phyloP scores from a whole-genome alignment of 35 echinoderm and acorn worm genomes.

The Ptychodera flava region DNA sequence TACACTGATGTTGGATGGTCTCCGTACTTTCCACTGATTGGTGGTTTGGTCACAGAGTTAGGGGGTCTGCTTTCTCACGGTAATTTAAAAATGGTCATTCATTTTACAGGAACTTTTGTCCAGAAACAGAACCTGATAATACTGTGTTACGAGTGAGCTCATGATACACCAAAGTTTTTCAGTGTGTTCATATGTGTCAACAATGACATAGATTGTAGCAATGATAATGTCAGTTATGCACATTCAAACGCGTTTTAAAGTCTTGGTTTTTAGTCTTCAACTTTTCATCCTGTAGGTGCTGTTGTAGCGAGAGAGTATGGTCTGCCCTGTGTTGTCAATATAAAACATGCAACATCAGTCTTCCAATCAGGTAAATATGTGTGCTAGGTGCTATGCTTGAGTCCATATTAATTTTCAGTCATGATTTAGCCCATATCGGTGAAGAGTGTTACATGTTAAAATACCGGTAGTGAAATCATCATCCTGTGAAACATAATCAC shows the following conservation, averaged over 20 bases:
- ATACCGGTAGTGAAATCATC: too few relatives aligned
- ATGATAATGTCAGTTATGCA: background rate
- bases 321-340: conserved; percentile 48
- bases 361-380: conserved; percentile 42
- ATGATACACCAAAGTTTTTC: background rate
- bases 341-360: conserved; percentile 17
- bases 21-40: conserved; percentile 52
- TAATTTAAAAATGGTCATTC: background rate
- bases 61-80: conserved; percentile 51
- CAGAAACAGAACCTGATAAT: too few relatives aligned
- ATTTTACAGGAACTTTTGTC: too few relatives aligned
- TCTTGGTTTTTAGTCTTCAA: background rate
- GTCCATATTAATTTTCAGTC: background rate
- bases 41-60: conserved; percentile 44
- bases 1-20: conserved; percentile 54
- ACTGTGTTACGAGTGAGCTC: background rate
- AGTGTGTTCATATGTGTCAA: background rate
- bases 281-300: conserved; percentile 25
- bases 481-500: background rate
- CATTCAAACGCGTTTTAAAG: too few relatives aligned
- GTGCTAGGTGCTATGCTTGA: background rate
- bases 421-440: too few relatives aligned
- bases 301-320: conserved; percentile 53
- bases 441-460: too few relatives aligned
- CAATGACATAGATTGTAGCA: background rate